Percentiles rank a stretch among this genome's conserved stretches.
Conservation (phyloP, 2,113 vertebrate genomes). For the Motacilla tschutschensis region DNA sequence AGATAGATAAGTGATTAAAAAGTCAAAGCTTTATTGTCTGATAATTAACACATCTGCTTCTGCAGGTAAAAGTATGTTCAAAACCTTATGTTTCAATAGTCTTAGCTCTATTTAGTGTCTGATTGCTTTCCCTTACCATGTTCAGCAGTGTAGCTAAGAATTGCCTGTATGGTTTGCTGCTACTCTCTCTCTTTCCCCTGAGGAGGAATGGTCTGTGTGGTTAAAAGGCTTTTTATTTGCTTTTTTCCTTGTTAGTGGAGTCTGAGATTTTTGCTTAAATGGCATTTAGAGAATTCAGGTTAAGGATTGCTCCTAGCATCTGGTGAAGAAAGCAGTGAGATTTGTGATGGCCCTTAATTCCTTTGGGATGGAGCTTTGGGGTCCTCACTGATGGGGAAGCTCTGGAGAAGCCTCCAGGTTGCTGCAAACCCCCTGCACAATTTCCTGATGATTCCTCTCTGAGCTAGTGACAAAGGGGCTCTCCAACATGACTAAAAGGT, state of each 20-base stretch:
- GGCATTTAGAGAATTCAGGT: background rate
- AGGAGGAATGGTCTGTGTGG: background rate
- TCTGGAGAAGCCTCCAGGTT: background rate
- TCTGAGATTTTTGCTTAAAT: background rate
- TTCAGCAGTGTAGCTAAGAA: background rate
- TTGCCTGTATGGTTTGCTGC: background rate
- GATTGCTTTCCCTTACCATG: background rate
- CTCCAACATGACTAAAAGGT: background rate
- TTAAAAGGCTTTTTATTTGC: background rate
- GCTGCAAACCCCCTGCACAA: accelerated
- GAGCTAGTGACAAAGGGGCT: background rate
- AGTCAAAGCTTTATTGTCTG: background rate
- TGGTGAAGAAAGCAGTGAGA: background rate
- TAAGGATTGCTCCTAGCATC: background rate
- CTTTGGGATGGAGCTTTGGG: background rate
- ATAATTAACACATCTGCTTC: background rate
- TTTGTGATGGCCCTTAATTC: background rate
- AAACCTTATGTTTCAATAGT: background rate
- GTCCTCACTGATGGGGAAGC: background rate
- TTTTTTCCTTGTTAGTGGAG: background rate
- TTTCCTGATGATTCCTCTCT: background rate
- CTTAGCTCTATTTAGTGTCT: background rate
- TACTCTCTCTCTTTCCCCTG: background rate
- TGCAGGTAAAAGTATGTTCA: background rate
- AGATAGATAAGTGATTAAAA: background rate